Percentiles rank a stretch among this genome's conserved stretches.
phyloP scores from a whole-genome alignment of 2,888 invertebrate genomes.

The Periphyllus acericola region DNA sequence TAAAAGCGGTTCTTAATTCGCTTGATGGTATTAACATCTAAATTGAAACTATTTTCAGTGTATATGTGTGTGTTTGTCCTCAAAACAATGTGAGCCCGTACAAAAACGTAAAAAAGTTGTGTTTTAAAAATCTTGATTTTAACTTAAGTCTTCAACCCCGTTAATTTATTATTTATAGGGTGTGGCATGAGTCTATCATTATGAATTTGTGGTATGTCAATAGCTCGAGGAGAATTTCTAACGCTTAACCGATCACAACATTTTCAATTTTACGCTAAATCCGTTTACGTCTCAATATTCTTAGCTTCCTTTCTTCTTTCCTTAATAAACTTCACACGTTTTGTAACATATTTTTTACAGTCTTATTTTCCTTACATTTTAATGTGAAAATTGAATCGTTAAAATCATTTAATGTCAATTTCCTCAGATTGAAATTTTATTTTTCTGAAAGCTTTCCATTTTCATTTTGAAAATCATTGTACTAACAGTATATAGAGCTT shows the following conservation, averaged over 20 bases:
- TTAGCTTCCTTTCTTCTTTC: not conserved
- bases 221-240: not conserved
- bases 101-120: not conserved
- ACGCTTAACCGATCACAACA: not conserved
- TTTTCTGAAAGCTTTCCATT: too few species aligned
- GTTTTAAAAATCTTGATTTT: too few species aligned
- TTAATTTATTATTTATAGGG: constrained; percentile 11
- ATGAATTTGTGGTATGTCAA: too few species aligned
- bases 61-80: too few species aligned
- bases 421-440: too few species aligned
- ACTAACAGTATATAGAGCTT: too few species aligned
- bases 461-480: too few species aligned
- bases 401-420: too few species aligned
- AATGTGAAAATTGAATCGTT: too few species aligned
- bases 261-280: not conserved
- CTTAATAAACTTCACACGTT: not conserved
- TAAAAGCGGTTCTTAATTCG: not conserved
- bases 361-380: too few species aligned
- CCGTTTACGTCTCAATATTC: not conserved
- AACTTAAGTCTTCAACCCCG: too few species aligned
- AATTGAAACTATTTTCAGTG: not conserved
- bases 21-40: not conserved
- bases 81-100: not conserved
- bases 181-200: constrained; percentile 1
- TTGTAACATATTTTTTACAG: not conserved